Evolutionary conservation across 1,140 invertebrate genomes (phyloP).

Genomic region (Cydia splendana): DNA sequence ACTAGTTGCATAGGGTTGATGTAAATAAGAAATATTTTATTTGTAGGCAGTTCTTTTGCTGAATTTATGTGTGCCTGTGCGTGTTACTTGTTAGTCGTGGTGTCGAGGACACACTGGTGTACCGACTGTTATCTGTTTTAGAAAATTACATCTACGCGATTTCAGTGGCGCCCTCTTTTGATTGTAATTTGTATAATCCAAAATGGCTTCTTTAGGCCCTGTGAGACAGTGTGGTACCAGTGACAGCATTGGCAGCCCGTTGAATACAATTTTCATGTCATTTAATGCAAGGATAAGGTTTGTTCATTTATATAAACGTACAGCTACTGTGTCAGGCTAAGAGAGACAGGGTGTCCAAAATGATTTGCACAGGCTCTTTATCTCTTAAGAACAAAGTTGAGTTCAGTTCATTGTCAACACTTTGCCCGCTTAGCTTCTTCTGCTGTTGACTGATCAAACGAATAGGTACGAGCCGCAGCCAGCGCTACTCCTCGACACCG

Average conservation of each 20-base stretch:
- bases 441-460: background rate
- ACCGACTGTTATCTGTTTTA: background rate
- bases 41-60: constrained; percentile 70
- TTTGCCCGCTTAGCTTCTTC: no score
- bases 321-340: no score
- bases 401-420: no score
- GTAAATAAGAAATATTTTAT: constrained; percentile 67
- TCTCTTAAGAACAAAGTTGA: no score
- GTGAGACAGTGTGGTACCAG: background rate
- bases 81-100: constrained; percentile 44
- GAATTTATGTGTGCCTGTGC: constrained; percentile 68
- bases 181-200: background rate
- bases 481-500: constrained; percentile 32
- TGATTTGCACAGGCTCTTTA: no score
- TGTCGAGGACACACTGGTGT: constrained; percentile 30
- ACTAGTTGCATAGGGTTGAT: constrained; percentile 68
- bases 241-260: background rate
- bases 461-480: background rate
- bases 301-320: no score
- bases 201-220: no score
- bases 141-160: background rate
- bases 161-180: background rate
- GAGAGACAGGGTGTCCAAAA: no score
- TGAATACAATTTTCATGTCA: no score
- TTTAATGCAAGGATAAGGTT: no score